Conservation (phyloP, 2,113 vertebrate genomes). For the Catagonus wagneri region DNA sequence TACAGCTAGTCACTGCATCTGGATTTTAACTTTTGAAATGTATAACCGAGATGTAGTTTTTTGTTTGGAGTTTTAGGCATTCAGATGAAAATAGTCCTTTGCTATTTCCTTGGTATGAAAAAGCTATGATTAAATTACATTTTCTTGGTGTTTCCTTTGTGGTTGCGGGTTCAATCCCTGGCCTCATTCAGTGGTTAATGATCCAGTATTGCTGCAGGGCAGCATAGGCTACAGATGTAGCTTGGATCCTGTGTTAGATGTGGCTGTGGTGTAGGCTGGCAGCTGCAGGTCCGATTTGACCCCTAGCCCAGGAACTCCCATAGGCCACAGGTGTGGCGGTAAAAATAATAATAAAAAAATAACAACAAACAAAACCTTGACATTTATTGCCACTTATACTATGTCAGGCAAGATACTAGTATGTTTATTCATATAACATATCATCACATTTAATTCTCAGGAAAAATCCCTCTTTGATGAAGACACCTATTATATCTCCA, state of each 20-base stretch:
- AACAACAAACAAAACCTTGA: not conserved
- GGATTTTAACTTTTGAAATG: not conserved
- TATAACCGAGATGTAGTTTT: not conserved
- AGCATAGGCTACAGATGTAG: no score
- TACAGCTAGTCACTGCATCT: not conserved
- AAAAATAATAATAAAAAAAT: not conserved
- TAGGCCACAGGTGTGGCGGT: no score
- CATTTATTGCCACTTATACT: not conserved
- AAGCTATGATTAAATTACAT: not conserved
- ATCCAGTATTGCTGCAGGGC: no score
- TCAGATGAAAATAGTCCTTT: conserved; percentile 37
- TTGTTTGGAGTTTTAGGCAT: conserved; percentile 38
- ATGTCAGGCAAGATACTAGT: not conserved
- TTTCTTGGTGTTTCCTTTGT: not conserved
- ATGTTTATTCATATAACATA: not conserved
- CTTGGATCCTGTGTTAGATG: no score
- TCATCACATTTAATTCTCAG: conserved; percentile 22
- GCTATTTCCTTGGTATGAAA: conserved; percentile 19
- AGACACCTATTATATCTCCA: not conserved
- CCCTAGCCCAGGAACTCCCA: no score
- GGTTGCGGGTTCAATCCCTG: no score
- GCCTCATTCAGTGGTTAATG: no score
- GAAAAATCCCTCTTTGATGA: not conserved
- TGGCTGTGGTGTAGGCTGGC: no score
- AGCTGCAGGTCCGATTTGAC: no score